Evolutionary conservation across 1,140 invertebrate genomes (phyloP), one percentile per base, ranked within the genome.

Genomic region (Wiebesia pumilae): DNA sequence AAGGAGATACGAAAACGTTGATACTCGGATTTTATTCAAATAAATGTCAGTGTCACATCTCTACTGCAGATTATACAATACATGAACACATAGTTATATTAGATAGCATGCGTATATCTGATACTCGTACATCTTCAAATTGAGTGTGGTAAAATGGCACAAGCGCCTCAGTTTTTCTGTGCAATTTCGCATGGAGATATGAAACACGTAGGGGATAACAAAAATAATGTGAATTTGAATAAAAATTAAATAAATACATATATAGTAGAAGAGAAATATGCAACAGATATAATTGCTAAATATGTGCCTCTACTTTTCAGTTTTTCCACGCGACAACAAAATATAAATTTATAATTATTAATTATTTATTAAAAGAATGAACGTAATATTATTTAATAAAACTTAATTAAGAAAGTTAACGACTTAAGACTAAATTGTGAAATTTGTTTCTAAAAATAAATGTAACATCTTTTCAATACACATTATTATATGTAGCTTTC

Each of bases 21-120:
- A 43, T 81, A 47, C 65, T 81, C 47, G 62, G 27, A 69, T 69
- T 65, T 40, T 9, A 38, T 47, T 81, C 62, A 47, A 81, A 81
- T 69, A 69, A 19, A 69, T 65, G 40, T 81, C 65, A 38, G 24
- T n/a, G 21, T 40, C 40, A 14, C 35, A 7, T 43, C 40, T 75
- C 38, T 30, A 12, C 9, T 33, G 9, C 47, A 33, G 16, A 21
- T 43, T 3, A 47, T 77, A 40, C n/a, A 77, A 43, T 77, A 30
- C 43, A 77, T 2, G 24, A 30, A 30, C 35, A 47, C n/a, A 27
- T 27, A 4, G 27, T 77, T 47, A n/a, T 30, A 12, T 38, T 47
- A 77, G 35, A 2, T 75, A 0, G 7, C 0, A 54, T 33, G 40
- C n/a, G 54, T 78, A 54, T 75, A 75, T 78, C n/a, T 10, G 14